Conservation (phyloP, 2,797 vertebrate genomes). For the Amblyopsis hoosieri region DNA sequence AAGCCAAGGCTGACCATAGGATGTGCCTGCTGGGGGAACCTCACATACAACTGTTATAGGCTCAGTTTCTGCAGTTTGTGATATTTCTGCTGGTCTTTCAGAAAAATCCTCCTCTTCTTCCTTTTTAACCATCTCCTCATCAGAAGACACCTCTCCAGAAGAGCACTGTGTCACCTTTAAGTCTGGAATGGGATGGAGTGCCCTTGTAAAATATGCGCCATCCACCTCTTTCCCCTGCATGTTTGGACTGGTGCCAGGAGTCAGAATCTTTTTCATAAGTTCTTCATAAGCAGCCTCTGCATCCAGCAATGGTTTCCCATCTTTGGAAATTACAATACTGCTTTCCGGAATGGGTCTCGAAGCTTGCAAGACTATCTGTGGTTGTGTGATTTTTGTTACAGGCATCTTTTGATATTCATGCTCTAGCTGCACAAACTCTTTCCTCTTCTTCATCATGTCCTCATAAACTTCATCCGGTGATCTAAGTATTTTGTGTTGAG, state of each 20-base stretch:
- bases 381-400: conserved; percentile 75
- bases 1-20: conserved; percentile 38
- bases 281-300: conserved; percentile 93
- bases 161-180: conserved; percentile 98
- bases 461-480: conserved; percentile 89
- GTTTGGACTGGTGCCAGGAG: conserved; percentile 88
- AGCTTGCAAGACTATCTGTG: conserved; percentile 86
- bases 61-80: conserved; percentile 39
- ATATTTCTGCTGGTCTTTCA: conserved; percentile 30
- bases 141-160: conserved; percentile 90
- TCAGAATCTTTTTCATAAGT: conserved; percentile 88
- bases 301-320: conserved; percentile 89
- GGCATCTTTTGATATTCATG: conserved; percentile 83
- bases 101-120: conserved; percentile 47
- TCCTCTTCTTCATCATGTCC: conserved; percentile 87
- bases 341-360: conserved; percentile 80
- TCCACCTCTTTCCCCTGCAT: conserved; percentile 73
- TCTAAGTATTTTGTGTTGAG: conserved; percentile 83
- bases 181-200: conserved; percentile 92
- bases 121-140: conserved; percentile 87
- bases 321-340: conserved; percentile 74
- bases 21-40: conserved; percentile 24
- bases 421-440: conserved; percentile 84
- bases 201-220: conserved; percentile 70
- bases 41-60: conserved; percentile 38